Base-by-base conservation (phyloP, 2,113 vertebrate species). In the Peromyscus maniculatus region DNA sequence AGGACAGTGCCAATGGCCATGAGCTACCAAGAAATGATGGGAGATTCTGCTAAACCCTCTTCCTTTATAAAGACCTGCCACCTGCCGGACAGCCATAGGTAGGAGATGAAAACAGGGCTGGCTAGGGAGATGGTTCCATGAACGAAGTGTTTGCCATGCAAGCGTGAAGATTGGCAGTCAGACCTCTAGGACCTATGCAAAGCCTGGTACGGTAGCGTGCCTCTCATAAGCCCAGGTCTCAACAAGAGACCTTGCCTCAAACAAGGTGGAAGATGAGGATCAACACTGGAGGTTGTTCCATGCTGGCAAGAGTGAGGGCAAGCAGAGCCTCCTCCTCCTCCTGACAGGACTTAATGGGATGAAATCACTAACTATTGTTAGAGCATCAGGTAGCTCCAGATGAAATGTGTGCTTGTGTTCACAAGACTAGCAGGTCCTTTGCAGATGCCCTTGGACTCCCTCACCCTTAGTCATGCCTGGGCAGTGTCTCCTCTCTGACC, bases 321-420 rank as follows among this genome's bases (percentile, higher is more conserved):
- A 57, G 62, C 0, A 4, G 24, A 22, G 16, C 10, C 49, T 78
- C 1, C 33, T 66, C 80, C 39, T 74, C 80, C 39, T 74, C 67
- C 16, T 6, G n/a, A 52, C 6, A n/a, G 49, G 49, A 79, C 24
- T 24, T 7, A 46, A 12, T 21, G 59, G 19, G 49, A 28, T 43
- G 26, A 26, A 62, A 9, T 49, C 46, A 49, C 31, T 71, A 86
- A 9, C 22, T n/a, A 28, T 74, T 74, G n/a, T 74, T 39, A 22
- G 71, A 72, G 36, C 55, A 4, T 2, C 36, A 59, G 0, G 10
- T 3, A 5, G 3, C 22, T 19, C 12, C 13, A 13, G 43, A 16
- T 33, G 33, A 72, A 71, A 66, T 1, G 12, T 13, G 4, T 0
- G 0, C 22, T 46, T 8, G 7, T 17, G 33, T 24, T 72, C 71